Evolutionary conservation across 2,797 vertebrate species (phyloP).

Genomic region (Alcedo atthis): DNA sequence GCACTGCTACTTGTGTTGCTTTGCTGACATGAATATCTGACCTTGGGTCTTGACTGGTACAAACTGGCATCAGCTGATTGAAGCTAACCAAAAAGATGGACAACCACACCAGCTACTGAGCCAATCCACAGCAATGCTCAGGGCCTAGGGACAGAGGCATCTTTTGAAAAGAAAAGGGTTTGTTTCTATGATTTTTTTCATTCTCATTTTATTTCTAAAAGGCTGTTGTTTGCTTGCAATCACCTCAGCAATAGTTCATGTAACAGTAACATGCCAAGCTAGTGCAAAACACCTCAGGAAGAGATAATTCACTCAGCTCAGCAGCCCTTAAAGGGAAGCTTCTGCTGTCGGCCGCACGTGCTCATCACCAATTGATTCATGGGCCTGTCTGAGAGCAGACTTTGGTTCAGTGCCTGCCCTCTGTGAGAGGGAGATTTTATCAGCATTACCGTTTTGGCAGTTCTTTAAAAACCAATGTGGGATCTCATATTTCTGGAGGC

Average conservation of each 20-base stretch:
- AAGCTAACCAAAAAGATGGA: not conserved
- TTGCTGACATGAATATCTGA: not conserved
- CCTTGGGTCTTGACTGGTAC: not conserved
- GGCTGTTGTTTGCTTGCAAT: not conserved
- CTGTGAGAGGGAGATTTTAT: not conserved
- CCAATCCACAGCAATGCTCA: rapidly evolving
- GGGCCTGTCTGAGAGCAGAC: not conserved
- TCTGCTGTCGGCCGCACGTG: not conserved
- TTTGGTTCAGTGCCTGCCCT: not conserved
- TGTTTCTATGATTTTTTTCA: not conserved
- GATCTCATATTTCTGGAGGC: not conserved
- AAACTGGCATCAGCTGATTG: not conserved
- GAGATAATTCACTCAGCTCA: conserved; percentile 20
- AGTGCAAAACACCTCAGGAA: not conserved
- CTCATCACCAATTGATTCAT: conserved; percentile 26
- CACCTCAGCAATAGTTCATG: not conserved
- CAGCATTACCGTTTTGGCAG: not conserved
- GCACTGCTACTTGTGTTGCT: not conserved
- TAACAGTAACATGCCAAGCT: not conserved
- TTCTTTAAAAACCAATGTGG: not conserved
- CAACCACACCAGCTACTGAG: not conserved
- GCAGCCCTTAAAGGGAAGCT: not conserved
- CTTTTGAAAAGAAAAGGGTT: not conserved
- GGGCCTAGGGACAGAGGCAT: not conserved
- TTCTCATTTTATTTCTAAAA: conserved; percentile 33